phyloP scores from a whole-genome alignment of 2,888 invertebrate genomes.

The Nymphalis polychloros region DNA sequence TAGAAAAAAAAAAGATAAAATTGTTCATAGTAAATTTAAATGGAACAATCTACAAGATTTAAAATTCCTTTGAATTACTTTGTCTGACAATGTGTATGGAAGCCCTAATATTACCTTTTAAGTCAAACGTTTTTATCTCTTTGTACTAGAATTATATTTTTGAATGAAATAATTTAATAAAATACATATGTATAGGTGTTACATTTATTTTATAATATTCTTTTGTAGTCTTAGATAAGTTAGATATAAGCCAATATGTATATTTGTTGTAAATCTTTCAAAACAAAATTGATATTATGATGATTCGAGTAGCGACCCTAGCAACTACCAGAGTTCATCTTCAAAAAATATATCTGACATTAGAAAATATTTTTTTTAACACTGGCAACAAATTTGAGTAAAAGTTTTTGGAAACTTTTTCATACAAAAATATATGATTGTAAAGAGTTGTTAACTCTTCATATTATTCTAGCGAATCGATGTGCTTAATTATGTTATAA shows the following conservation, averaged over 20 bases:
- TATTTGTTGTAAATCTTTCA: constrained; percentile 42
- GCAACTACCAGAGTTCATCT: background rate
- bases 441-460: no score
- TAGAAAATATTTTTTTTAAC: no score
- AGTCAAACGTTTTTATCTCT: background rate
- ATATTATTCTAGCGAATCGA: background rate
- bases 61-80: background rate
- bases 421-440: no score
- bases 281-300: constrained; percentile 23
- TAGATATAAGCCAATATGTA: constrained; percentile 47
- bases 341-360: background rate
- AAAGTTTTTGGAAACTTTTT: no score
- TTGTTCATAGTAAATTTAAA: background rate
- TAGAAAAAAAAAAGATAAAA: background rate
- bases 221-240: constrained; percentile 46
- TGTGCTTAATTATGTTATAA: background rate
- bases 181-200: constrained; percentile 43
- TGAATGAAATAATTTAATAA: constrained; percentile 59
- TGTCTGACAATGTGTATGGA: background rate
- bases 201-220: constrained; percentile 50
- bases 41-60: constrained; percentile 4
- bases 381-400: no score
- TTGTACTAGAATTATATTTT: constrained; percentile 25
- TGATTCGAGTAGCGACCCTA: constrained; percentile 23
- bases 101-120: background rate